phyloP scores from a whole-genome alignment of 1,140 invertebrate genomes.

The Adelges cooleyi region DNA sequence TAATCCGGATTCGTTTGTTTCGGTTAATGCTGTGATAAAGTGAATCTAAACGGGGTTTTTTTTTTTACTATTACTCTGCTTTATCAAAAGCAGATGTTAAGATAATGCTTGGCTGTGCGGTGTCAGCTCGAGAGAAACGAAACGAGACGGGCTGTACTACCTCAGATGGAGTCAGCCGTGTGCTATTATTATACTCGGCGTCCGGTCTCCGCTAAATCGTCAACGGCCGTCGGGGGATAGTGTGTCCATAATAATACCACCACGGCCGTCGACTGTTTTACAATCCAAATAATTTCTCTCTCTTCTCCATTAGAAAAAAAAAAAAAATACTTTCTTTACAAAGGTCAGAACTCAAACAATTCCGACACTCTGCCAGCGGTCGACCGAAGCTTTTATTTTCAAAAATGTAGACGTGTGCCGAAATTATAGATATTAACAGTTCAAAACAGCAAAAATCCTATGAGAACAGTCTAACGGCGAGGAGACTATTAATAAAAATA shows the following conservation, averaged over 20 bases:
- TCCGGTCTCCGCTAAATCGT: slow-evolving; percentile 19
- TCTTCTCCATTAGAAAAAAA: not conserved
- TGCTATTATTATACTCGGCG: slow-evolving; percentile 24
- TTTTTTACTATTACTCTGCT: too few species aligned
- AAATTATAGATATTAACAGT: not conserved
- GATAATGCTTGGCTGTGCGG: not conserved
- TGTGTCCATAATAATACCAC: slow-evolving; percentile 7
- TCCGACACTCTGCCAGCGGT: not conserved
- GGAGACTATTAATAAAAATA: too few species aligned
- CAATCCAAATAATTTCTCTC: slow-evolving; percentile 11
- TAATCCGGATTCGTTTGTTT: too few species aligned
- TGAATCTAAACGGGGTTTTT: too few species aligned
- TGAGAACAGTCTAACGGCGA: too few species aligned
- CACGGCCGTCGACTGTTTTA: slow-evolving; percentile 6
- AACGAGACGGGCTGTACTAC: slow-evolving; percentile 10
- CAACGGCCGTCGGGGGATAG: slow-evolving; percentile 6
- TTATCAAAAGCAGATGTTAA: too few species aligned
- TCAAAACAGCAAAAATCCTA: too few species aligned
- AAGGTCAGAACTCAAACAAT: slow-evolving; percentile 20
- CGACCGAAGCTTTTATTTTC: not conserved
- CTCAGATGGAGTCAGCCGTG: slow-evolving; percentile 25
- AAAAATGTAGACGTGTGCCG: not conserved
- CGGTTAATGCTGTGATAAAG: too few species aligned
- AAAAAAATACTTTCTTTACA: slow-evolving; percentile 11
- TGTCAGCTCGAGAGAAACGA: not conserved